Evolutionary conservation across 2,888 invertebrate species (phyloP), one percentile per base, ranked within the genome.

Genomic region (Drosophila helvetica): DNA sequence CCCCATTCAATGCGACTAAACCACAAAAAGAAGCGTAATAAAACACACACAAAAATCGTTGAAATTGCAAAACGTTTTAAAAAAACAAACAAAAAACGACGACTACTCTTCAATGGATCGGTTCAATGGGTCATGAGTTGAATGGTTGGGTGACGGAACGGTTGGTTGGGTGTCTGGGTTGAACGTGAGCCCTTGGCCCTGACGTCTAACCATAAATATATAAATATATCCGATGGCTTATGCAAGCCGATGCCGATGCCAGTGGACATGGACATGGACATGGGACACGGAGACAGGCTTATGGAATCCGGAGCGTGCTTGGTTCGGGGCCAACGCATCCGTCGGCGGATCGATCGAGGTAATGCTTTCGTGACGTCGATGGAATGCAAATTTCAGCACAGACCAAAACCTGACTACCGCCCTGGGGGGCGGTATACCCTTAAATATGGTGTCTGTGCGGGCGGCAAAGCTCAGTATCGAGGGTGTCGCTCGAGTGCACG

Each of bases 1-100:
- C 25, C 47, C 68, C 72, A 76, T 68, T 69, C 42, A 57, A 60
- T 48, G 64, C 22, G 33, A 64, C 55, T 42, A 53, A 9, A 38
- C 38, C 17, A 38, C 42, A 45, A 46, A 25, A 19, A n/a, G 47
- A 60, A 76, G 76, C 64, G 61, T 52, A 76, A 74, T 77, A 73
- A 71, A 71, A 38, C 33, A 22, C 22, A 27, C 27, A 27, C 22
- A 27, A 27, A 38, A 74, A 72, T 78, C 79, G 82, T 82, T 75
- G 65, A 57, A 75, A 79, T 79, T 72, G 73, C 63, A 62, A 43
- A 82, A 69, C 68, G 59, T 73, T 79, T 60, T 76, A 58, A 67
- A 72, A 74, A 71, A 58, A 71, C 3, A 3, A 22, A 3, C 3
- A 22, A 22, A 22, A 22, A n/a, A 12, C 27, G 7, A 8, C 27